These are phyloP conservation scores for Herminia tarsipennalis DNA, from an alignment of 2,888 invertebrate species.

Conservation along the genomic window DNA sequence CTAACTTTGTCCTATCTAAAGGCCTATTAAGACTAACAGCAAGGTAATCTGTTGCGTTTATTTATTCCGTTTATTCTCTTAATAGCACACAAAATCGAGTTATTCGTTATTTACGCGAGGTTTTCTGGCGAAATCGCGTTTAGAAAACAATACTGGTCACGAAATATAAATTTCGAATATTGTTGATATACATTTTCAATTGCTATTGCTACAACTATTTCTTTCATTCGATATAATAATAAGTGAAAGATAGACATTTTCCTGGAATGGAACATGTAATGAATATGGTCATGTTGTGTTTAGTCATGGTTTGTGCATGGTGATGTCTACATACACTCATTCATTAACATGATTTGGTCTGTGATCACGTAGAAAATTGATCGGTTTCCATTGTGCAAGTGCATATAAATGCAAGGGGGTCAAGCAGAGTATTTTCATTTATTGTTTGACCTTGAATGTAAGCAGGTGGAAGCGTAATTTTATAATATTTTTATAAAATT, in stretches of 20 bases:
- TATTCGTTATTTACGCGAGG: too few relatives aligned
- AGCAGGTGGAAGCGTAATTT: slow-evolving; percentile 26
- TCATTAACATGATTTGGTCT: slow-evolving; percentile 77
- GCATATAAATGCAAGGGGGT: slow-evolving; percentile 68
- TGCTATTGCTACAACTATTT: not conserved
- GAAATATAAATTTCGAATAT: too few relatives aligned
- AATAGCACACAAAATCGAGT: too few relatives aligned
- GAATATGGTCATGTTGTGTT: slow-evolving; percentile 19
- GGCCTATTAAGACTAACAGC: too few relatives aligned
- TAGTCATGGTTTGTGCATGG: slow-evolving; percentile 61
- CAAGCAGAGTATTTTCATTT: slow-evolving; percentile 58
- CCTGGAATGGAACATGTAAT: slow-evolving; percentile 19
- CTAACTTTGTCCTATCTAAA: too few relatives aligned
- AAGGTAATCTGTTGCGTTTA: too few relatives aligned
- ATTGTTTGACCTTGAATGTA: slow-evolving; percentile 58
- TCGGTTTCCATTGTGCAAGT: slow-evolving; percentile 62
- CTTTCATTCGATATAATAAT: slow-evolving; percentile 16
- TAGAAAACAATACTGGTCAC: too few relatives aligned
- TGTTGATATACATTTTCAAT: too few relatives aligned
- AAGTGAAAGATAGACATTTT: slow-evolving; percentile 15
- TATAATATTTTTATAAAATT: slow-evolving; percentile 13
- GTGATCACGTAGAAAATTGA: slow-evolving; percentile 69
- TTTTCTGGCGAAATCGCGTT: too few relatives aligned
- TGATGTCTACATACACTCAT: slow-evolving; percentile 44
- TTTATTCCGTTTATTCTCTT: too few relatives aligned